Conservation (phyloP, 2,888 invertebrate species). For the Leptarthrus brevirostris region DNA sequence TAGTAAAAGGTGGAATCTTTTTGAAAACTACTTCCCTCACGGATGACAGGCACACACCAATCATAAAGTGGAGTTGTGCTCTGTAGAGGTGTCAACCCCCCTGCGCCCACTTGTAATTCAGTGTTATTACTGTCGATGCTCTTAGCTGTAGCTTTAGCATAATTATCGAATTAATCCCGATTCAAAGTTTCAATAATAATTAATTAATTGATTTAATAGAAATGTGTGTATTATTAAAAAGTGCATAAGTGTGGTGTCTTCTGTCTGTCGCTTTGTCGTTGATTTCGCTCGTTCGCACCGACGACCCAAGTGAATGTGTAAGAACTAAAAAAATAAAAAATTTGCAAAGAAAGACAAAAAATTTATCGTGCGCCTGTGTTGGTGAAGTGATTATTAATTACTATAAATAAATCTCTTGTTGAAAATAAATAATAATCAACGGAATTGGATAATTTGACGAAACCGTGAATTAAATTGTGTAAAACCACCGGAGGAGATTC, state of each 20-base stretch:
- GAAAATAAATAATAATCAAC: conserved; percentile 1
- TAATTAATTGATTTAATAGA: conserved; percentile 1
- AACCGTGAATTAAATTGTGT: not conserved
- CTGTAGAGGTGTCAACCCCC: not conserved
- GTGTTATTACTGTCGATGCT: not conserved
- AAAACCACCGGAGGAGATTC: not conserved
- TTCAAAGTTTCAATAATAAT: not conserved
- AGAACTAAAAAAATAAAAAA: not conserved
- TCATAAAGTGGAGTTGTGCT: not conserved
- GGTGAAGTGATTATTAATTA: conserved; percentile 38
- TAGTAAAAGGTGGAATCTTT: no score
- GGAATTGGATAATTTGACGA: conserved; percentile 12
- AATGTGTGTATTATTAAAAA: conserved; percentile 5
- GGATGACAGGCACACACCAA: not conserved
- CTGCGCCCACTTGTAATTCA: not conserved
- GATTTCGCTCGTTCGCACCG: not conserved
- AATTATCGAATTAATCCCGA: no score
- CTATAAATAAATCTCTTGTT: conserved; percentile 26
- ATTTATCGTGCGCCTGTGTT: not conserved
- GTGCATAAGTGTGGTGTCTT: conserved; percentile 4
- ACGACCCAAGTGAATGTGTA: conserved; percentile 6
- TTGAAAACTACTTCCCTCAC: no score
- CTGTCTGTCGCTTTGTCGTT: conserved; percentile 1
- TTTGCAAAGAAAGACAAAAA: not conserved
- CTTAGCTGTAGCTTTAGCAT: not conserved